Evolutionary conservation across 2,888 invertebrate genomes (phyloP).

Genomic region (Cryptus armator): DNA sequence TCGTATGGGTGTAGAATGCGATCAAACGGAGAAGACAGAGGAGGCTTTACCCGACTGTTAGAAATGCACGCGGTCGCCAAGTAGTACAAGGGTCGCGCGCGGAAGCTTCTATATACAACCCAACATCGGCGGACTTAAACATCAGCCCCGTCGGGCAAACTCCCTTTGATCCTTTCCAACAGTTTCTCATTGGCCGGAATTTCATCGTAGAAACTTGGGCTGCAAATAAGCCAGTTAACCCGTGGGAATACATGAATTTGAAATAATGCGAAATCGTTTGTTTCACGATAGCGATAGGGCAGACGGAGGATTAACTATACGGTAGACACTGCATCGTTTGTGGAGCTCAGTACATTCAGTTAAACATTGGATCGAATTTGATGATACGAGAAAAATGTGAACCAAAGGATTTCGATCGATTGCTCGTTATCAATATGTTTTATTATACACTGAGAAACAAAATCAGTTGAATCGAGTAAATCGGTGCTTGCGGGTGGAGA

Average conservation of each 20-base stretch:
- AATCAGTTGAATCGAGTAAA: no score
- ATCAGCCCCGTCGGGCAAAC: constrained; percentile 44
- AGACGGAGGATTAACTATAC: no score
- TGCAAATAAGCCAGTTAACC: constrained; percentile 30
- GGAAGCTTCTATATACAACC: constrained; percentile 40
- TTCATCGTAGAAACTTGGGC: constrained; percentile 25
- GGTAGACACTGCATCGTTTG: no score
- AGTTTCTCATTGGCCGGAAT: constrained; percentile 28
- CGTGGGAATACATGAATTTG: constrained; percentile 60
- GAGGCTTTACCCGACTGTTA: background rate
- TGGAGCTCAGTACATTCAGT: no score
- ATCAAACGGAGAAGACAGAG: background rate
- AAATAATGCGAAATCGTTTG: constrained; percentile 55
- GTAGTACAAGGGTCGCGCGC: constrained; percentile 43
- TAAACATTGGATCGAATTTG: no score
- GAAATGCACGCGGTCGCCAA: background rate
- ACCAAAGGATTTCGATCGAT: no score
- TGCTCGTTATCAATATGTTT: no score
- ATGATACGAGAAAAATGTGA: no score
- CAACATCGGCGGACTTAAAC: no score
- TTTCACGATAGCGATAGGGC: no score
- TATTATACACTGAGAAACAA: no score
- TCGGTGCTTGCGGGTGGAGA: no score
- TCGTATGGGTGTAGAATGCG: constrained; percentile 15
- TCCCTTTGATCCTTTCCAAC: constrained; percentile 61